Base-by-base conservation (phyloP, 2,888 invertebrate genomes). In the Lucinisca nassula region DNA sequence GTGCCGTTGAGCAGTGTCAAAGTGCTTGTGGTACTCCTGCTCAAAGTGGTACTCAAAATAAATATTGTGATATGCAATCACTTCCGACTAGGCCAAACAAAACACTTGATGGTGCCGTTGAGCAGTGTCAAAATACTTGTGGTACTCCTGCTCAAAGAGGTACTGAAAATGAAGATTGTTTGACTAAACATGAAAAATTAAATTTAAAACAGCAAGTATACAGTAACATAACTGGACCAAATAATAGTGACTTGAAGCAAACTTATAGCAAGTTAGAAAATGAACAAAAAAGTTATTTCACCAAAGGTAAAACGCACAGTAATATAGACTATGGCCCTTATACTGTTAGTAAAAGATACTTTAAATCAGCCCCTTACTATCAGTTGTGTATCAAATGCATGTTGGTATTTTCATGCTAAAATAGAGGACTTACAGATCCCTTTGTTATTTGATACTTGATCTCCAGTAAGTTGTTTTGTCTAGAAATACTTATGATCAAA, bases 391-490 rank as follows among this genome's bases (percentile, higher is more conserved):
- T 72, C 72, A 3, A 72, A 21, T 72, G 72, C 72, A 3, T 72
- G 72, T 37, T 72, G 72, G 72, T 72, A 72, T 21, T 72, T 72
- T 72, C 72, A 72, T 40, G 72, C 72, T n/a, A 40, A 72, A 24
- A 72, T 37, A 32, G 24, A 72, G 2, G 61, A 27, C 37, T 12
- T 72, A 10, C 38, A 37, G 21, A 40, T 72, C 4, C 72, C 72
- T 40, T 49, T 82, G 67, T 37, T 85, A 17, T 55, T 85, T 67
- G 78, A 85, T 37, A 85, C 85, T 1, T 78, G 85, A 10, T 85
- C 82, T 8, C 70, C 85, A 8, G 32, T 77, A 4, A 78, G 61
- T n/a, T 27, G 45, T 84, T 27, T 32, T 84, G 40, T 84, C 84
- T 2, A 58, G 49, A 37, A n/a, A 61, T 10, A 37, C 49, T 2